phyloP scores from a whole-genome alignment of 2,797 vertebrate genomes.

The Rhinophrynus dorsalis region DNA sequence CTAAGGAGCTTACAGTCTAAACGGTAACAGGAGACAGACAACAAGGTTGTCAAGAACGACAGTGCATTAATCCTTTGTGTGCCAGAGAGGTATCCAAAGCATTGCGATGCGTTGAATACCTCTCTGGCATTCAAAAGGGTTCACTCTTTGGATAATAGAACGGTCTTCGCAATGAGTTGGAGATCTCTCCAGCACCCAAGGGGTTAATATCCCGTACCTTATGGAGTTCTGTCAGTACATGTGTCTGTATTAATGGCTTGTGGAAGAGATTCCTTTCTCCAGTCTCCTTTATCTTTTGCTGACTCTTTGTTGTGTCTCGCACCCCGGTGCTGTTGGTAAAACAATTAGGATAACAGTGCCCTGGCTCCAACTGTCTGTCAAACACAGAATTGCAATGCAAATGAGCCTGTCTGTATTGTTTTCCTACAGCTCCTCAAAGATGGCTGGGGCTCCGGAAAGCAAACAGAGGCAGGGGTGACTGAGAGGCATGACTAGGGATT shows the following conservation, averaged over 20 bases:
- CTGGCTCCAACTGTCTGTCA: conserved; percentile 65
- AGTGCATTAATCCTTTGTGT: no score
- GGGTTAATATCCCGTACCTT: no score
- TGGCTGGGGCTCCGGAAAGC: conserved; percentile 42
- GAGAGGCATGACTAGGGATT: background rate
- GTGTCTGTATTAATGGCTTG: conserved; percentile 53
- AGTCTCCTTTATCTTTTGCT: conserved; percentile 49
- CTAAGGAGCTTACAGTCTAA: no score
- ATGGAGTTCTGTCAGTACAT: background rate
- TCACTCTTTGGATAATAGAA: no score
- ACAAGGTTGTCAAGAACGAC: no score
- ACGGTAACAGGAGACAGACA: no score
- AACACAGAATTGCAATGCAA: conserved; percentile 63
- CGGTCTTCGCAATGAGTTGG: no score
- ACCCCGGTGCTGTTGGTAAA: conserved; percentile 55
- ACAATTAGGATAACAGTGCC: conserved; percentile 59
- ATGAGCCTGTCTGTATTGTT: conserved; percentile 54
- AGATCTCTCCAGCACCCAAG: no score
- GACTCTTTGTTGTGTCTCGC: conserved; percentile 57
- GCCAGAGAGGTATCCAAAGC: no score
- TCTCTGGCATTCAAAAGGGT: no score
- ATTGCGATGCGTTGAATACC: no score
- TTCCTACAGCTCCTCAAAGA: conserved; percentile 52
- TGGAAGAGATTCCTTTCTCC: conserved; percentile 29
- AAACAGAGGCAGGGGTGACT: conserved; percentile 22